Evolutionary conservation across 37 sponge, comb jelly and placozoan genomes (phyloP), one percentile per base, ranked within the genome.

Genomic region (Axinella damicornis): DNA sequence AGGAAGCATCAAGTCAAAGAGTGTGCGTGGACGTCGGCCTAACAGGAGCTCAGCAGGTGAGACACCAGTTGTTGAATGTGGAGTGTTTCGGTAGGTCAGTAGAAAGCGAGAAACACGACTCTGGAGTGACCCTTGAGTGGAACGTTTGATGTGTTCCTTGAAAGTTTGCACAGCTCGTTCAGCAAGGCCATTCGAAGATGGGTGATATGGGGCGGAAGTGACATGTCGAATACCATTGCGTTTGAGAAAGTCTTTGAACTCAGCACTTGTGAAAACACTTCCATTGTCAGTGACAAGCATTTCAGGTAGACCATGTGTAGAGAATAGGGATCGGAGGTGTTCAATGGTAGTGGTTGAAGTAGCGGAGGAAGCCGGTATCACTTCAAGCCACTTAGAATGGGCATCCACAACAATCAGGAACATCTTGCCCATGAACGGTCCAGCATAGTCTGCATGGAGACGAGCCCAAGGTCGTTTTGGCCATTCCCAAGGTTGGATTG

Each of bases 121-220:
- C 32, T 60, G 24, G 20, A 77, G 30, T 19, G 60, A 55, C 13
- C 40, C 37, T 62, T 38, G 40, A 63, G 78, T 63, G 35, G 58
- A 19, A 4, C 30, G 39, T 38, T 72, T 41, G 46, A 72, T 53
- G 5, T 6, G 20, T 38, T 41, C 46, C n/a, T 86, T 86, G 20
- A 77, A 64, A 24, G 60, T 86, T 64, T 86, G 87, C 1, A 86
- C 87, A 0, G 87, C 87, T 33, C 87, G 78, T 65, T 86, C 87
- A 5, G 78, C 72, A 5, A 71, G 19, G n/a, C 72, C 72, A 25
- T 71, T 71, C 9, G 72, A 71, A 25, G 72, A 13, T 32, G 87
- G 87, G 60, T 77, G 78, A 71, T 86, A 70, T 16, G 87, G 87
- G 0, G 87, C 52, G 9, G 71, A 34, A 1, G 59, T 77, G 19